These are phyloP conservation scores for Epirrhoe tristata DNA, from an alignment of 2,888 invertebrate genomes.

Conservation along the genomic window DNA sequence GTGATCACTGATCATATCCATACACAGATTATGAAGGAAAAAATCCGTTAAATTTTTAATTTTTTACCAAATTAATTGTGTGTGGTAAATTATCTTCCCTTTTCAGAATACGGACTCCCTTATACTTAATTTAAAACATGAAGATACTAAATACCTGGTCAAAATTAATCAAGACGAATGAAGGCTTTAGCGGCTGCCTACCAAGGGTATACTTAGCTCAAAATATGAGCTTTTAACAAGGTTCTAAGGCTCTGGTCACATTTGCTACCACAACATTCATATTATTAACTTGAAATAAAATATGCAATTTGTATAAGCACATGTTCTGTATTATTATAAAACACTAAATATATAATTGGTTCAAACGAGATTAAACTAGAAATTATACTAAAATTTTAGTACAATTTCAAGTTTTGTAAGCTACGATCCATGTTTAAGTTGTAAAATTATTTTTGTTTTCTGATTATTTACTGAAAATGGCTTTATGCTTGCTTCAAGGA, in stretches of 20 bases:
- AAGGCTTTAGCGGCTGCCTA: constrained; percentile 45
- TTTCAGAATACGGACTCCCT: not conserved
- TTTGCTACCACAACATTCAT: not conserved
- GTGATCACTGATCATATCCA: no score
- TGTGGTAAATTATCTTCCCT: not conserved
- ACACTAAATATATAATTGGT: no score
- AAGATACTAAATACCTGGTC: constrained; percentile 48
- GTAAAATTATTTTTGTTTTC: no score
- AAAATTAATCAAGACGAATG: constrained; percentile 49
- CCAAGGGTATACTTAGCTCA: constrained; percentile 66
- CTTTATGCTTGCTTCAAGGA: no score
- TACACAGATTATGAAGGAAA: no score
- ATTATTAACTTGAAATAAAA: not conserved
- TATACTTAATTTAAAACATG: constrained; percentile 49
- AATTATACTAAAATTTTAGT: no score
- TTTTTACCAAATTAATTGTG: not conserved
- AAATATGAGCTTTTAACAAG: constrained; percentile 73
- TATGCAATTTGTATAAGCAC: not conserved
- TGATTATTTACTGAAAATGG: no score
- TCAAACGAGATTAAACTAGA: no score
- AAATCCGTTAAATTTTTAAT: no score
- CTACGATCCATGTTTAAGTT: no score
- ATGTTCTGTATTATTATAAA: no score
- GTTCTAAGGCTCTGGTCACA: constrained; percentile 15
- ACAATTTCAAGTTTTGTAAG: no score